These are phyloP conservation scores for Drosophila quinaria DNA, from an alignment of 2,888 invertebrate species.

Conservation along the genomic window DNA sequence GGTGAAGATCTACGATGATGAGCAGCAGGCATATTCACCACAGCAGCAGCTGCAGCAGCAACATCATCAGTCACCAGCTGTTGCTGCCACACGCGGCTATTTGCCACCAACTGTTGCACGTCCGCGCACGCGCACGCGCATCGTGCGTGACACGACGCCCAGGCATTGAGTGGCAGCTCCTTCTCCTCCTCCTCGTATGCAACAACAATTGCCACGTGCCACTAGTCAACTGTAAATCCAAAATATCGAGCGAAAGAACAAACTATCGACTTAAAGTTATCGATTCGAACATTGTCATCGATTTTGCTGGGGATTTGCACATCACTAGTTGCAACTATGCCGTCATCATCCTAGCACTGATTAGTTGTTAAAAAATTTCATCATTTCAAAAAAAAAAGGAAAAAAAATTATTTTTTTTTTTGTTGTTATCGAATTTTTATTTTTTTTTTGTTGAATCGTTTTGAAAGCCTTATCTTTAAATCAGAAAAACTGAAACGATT, in stretches of 20 bases:
- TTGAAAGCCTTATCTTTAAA: conserved; percentile 16
- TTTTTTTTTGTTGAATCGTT: conserved; percentile 2
- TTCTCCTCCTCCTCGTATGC: too few relatives aligned
- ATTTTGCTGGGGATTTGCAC: too few relatives aligned
- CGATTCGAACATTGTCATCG: too few relatives aligned
- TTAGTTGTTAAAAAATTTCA: conserved; percentile 67
- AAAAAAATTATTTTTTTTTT: conserved; percentile 21
- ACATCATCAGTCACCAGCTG: neutral
- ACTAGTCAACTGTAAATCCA: neutral
- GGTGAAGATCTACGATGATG: conserved; percentile 80
- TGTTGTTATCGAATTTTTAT: conserved; percentile 15
- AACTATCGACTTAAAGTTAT: too few relatives aligned
- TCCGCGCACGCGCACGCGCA: conserved; percentile 52
- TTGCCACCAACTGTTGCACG: conserved; percentile 65
- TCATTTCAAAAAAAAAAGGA: neutral
- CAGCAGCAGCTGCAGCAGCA: neutral
- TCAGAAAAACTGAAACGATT: conserved; percentile 40
- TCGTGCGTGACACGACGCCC: conserved; percentile 44
- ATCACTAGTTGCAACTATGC: too few relatives aligned
- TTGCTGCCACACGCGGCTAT: conserved; percentile 34
- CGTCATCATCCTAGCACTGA: conserved; percentile 59
- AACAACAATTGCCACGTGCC: neutral
- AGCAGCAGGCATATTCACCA: conserved; percentile 26
- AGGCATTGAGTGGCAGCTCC: conserved; percentile 20
- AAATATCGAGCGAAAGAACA: too few relatives aligned